These are phyloP conservation scores for Megalops atlanticus DNA, from an alignment of 2,113 vertebrate genomes.

Conservation along the genomic window DNA sequence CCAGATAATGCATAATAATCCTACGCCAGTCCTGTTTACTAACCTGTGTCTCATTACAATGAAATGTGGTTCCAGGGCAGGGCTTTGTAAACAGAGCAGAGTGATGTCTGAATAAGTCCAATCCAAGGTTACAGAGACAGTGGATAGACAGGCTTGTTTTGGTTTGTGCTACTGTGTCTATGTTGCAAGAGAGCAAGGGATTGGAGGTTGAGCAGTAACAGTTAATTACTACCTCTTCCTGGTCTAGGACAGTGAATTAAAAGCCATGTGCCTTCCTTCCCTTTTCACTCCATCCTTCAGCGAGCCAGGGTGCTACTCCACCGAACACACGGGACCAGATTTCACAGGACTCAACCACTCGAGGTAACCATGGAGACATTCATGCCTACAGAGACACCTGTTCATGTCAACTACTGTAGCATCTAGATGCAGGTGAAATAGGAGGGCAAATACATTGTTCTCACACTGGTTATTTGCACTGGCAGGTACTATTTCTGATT, in stretches of 20 bases:
- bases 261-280: conserved; percentile 41
- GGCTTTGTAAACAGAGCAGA: too few relatives aligned
- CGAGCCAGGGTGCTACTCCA: conserved; percentile 12
- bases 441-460: neutral
- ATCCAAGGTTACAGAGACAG: neutral
- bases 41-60: too few relatives aligned
- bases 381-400: neutral
- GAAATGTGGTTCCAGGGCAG: too few relatives aligned
- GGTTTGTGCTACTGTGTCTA: too few relatives aligned
- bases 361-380: conserved; percentile 35
- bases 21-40: too few relatives aligned
- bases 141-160: neutral
- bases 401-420: neutral
- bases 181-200: too few relatives aligned
- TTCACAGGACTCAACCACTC: conserved; percentile 14
- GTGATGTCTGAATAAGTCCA: neutral
- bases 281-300: conserved; percentile 35
- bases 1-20: too few relatives aligned
- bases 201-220: neutral
- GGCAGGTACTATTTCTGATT: neutral
- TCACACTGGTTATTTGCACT: neutral
- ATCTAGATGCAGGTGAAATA: neutral
- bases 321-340: neutral
- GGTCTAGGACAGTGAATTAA: conserved; percentile 47
- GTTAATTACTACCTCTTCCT: conserved; percentile 40